Percentiles rank a stretch among this genome's conserved stretches.
These are phyloP conservation scores for Eunapius fragilis DNA, from an alignment of 37 sponge, comb jelly and placozoan species.

Conservation along the genomic window DNA sequence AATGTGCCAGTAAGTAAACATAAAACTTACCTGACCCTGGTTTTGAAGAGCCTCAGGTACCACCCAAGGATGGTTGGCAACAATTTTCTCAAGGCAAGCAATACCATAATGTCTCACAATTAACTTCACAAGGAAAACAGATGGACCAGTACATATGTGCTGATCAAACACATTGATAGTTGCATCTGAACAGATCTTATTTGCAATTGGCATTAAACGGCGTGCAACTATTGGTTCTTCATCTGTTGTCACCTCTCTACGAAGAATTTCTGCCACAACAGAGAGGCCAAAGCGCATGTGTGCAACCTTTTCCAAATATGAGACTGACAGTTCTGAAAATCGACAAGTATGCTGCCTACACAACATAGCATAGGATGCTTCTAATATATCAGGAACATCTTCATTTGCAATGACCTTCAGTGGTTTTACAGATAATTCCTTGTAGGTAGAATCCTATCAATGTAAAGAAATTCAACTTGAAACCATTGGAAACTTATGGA, in stretches of 20 bases:
- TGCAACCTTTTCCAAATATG: constrained; percentile 57
- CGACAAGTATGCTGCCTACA: background rate
- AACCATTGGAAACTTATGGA: no score
- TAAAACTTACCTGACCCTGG: constrained; percentile 15
- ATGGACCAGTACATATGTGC: constrained; percentile 14
- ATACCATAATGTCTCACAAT: constrained; percentile 63
- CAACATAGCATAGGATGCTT: background rate
- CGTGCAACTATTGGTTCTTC: background rate
- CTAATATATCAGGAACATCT: background rate
- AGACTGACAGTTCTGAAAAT: background rate
- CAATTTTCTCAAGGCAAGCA: constrained; percentile 26
- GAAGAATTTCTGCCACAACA: constrained; percentile 47
- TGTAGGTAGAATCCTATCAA: constrained; percentile 63
- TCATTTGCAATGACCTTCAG: constrained; percentile 8
- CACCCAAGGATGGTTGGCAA: constrained; percentile 29
- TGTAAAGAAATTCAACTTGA: background rate
- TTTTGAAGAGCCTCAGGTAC: constrained; percentile 30
- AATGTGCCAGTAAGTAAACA: background rate
- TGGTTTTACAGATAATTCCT: constrained; percentile 6
- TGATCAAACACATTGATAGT: constrained; percentile 13
- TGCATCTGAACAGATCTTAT: constrained; percentile 12
- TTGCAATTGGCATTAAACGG: background rate
- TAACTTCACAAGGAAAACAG: constrained; percentile 61
- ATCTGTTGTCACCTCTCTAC: background rate
- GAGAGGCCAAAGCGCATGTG: constrained; percentile 50